Conservation (phyloP, 2,113 vertebrate genomes). For the Delphinus delphis region DNA sequence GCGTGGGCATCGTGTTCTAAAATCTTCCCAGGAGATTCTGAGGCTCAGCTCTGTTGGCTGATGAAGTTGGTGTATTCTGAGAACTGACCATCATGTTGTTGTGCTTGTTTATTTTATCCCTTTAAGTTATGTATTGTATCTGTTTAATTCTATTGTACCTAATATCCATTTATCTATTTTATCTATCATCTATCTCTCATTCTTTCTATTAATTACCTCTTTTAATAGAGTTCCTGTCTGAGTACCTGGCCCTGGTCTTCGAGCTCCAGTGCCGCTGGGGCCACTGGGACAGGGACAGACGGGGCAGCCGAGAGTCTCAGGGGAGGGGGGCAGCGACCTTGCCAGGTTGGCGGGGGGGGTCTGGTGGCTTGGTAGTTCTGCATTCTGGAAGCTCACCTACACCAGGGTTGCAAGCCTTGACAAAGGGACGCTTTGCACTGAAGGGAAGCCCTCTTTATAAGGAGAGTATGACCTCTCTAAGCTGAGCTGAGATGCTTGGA, state of each 20-base stretch:
- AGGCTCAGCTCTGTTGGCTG: neutral
- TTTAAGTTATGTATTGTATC: neutral
- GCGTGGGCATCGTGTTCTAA: fast-evolving
- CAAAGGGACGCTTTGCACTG: too few species aligned
- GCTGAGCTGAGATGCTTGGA: neutral
- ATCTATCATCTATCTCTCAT: neutral
- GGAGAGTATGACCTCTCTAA: fast-evolving
- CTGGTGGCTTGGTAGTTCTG: neutral
- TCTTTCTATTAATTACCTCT: neutral
- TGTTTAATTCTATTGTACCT: neutral
- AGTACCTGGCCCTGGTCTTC: neutral
- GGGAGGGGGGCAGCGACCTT: too few species aligned
- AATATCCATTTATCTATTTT: too few species aligned
- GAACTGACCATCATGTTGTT: fast-evolving
- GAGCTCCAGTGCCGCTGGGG: fast-evolving
- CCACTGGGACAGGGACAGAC: neutral
- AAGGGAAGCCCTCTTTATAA: neutral
- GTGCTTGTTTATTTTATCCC: neutral
- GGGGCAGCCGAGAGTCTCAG: fast-evolving
- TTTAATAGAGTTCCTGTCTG: neutral
- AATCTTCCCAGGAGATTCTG: neutral
- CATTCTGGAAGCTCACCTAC: fast-evolving
- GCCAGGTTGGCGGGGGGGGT: fast-evolving
- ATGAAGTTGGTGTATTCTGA: too few species aligned
- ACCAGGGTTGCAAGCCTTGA: too few species aligned